phyloP scores from a whole-genome alignment of 2,797 vertebrate genomes.

The Ctenopoma multispine region DNA sequence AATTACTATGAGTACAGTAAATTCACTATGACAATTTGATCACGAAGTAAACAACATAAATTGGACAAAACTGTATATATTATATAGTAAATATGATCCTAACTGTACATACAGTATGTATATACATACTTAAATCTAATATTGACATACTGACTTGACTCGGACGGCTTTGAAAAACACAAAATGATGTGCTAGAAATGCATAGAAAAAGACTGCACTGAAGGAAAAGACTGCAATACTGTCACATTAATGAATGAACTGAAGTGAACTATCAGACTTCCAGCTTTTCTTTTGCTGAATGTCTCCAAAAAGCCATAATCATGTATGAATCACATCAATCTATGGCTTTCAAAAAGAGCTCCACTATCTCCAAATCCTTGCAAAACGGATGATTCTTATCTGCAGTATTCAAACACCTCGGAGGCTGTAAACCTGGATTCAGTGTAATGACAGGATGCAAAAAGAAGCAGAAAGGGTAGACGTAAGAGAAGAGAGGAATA shows the following conservation, averaged over 20 bases:
- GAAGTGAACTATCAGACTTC: constrained; percentile 13
- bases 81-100: neutral
- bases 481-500: neutral
- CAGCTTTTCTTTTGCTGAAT: constrained; percentile 22
- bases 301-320: constrained; percentile 38
- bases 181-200: neutral
- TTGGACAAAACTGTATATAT: too few relatives aligned
- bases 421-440: neutral
- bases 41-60: neutral
- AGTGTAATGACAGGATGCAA: constrained; percentile 3
- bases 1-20: neutral
- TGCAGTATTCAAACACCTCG: constrained; percentile 1
- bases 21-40: neutral
- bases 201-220: neutral
- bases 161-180: neutral
- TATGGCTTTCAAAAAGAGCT: constrained; percentile 12
- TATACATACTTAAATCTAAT: neutral
- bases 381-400: constrained; percentile 41
- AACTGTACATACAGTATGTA: neutral
- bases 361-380: constrained; percentile 5
- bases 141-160: neutral
- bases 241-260: neutral
- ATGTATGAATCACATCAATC: constrained; percentile 48
- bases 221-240: constrained; percentile 7
- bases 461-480: neutral